These are phyloP conservation scores for Symphodus melops DNA, from an alignment of 2,113 vertebrate species.

Conservation along the genomic window DNA sequence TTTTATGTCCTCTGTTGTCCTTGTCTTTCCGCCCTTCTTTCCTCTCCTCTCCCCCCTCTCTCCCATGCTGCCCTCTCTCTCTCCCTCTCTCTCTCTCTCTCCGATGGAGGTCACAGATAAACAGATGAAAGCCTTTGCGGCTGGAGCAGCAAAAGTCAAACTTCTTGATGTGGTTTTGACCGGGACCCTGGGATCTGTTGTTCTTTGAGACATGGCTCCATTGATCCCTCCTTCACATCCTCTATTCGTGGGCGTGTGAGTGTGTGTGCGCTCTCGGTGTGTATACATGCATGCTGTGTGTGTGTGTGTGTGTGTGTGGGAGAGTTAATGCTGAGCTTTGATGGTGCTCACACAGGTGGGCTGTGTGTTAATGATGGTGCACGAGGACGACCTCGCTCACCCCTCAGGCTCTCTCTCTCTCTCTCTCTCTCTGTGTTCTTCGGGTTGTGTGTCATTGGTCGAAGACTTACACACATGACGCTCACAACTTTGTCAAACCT, in stretches of 20 bases:
- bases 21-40: background rate
- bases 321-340: constrained; percentile 56
- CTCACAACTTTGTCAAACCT: background rate
- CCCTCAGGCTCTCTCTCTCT: constrained; percentile 13
- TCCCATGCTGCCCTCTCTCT: constrained; percentile 68
- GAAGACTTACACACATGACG: background rate
- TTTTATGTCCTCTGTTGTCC: background rate
- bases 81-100: constrained; percentile 65
- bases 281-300: constrained; percentile 10
- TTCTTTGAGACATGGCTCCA: constrained; percentile 75
- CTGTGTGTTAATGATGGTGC: constrained; percentile 23
- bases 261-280: constrained; percentile 32
- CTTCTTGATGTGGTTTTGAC: constrained; percentile 80
- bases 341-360: constrained; percentile 67
- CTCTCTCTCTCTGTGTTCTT: no score
- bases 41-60: constrained; percentile 22
- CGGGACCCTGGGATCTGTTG: constrained; percentile 75
- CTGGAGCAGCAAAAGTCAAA: constrained; percentile 59
- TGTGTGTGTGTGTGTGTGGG: constrained; percentile 58
- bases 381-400: constrained; percentile 29
- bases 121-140: constrained; percentile 75
- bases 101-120: constrained; percentile 73
- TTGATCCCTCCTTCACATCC: constrained; percentile 72
- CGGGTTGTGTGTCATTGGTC: background rate
- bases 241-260: constrained; percentile 55